Percentiles rank a stretch among this genome's conserved stretches.
Conservation (phyloP, 2,113 vertebrate genomes). For the Varanus salvator region DNA sequence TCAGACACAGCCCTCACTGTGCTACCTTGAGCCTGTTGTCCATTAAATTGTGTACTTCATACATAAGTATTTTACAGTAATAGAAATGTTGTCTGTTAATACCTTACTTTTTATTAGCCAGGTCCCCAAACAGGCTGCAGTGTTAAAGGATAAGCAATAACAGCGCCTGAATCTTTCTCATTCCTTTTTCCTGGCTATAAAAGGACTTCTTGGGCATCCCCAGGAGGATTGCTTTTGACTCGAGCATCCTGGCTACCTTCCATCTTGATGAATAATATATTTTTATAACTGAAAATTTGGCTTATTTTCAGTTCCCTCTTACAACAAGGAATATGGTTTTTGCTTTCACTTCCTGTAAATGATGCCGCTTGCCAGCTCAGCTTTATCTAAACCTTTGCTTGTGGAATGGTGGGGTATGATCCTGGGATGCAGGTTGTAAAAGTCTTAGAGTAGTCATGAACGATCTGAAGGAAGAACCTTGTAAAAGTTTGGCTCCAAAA, state of each 20-base stretch:
- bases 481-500: background rate
- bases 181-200: background rate
- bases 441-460: background rate
- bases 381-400: background rate
- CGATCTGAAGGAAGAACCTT: background rate
- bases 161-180: background rate
- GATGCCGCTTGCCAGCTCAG: background rate
- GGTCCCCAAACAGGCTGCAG: background rate
- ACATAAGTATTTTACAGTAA: too few species aligned
- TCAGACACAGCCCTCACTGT: background rate
- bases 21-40: background rate
- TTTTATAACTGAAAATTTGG: constrained; percentile 1
- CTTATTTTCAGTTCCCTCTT: background rate
- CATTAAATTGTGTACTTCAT: background rate
- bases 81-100: background rate
- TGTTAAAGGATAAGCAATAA: background rate
- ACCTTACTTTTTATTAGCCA: background rate
- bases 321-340: background rate
- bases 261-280: background rate
- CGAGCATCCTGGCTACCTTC: background rate
- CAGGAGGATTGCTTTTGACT: background rate
- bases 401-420: background rate
- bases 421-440: background rate
- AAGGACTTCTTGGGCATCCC: background rate
- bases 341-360: background rate